These are phyloP conservation scores for Anser brachyrhynchus DNA, from an alignment of 2,113 vertebrate genomes.

Conservation along the genomic window DNA sequence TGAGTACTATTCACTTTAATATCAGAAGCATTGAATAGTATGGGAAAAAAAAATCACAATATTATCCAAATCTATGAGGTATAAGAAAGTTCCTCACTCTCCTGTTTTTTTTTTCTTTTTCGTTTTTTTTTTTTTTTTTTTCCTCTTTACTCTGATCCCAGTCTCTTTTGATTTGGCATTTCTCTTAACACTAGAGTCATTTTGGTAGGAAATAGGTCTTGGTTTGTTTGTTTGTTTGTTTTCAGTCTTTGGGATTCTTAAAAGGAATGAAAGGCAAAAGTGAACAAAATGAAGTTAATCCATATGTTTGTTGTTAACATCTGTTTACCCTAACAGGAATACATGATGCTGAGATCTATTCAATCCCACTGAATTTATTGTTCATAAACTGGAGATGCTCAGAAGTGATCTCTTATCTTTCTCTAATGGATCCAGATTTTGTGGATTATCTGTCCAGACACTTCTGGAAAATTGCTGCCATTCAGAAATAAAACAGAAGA, in stretches of 20 bases:
- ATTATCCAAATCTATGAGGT: background rate
- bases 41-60: background rate
- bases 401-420: background rate
- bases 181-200: background rate
- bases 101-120: background rate
- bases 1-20: background rate
- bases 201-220: background rate
- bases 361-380: background rate
- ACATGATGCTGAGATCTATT: accelerated
- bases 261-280: background rate
- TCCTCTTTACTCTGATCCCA: accelerated
- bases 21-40: background rate
- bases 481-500: background rate
- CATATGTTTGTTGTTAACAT: background rate
- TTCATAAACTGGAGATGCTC: background rate
- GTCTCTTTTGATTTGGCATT: background rate
- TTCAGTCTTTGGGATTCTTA: background rate
- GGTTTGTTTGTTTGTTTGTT: background rate
- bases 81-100: background rate
- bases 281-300: background rate
- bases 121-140: too few species aligned
- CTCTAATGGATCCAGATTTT: background rate
- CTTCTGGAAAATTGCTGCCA: background rate
- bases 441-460: background rate
- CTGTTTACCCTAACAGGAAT: background rate